Conservation (phyloP, 2,797 vertebrate genomes). For the Pelochelys cantorii region DNA sequence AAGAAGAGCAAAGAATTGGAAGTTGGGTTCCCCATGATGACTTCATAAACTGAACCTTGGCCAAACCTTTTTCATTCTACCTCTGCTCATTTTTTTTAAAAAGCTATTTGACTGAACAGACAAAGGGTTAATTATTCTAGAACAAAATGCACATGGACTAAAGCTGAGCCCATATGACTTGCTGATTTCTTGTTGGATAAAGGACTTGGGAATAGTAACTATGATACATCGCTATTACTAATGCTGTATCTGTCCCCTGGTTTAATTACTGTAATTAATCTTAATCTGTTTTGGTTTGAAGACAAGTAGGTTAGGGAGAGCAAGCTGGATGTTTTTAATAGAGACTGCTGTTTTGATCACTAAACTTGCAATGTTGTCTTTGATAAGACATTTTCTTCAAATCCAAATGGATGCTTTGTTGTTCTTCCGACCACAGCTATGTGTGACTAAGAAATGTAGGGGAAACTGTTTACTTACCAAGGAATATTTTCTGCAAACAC, state of each 20-base stretch:
- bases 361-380: slow-evolving; percentile 34
- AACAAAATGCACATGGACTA: slow-evolving; percentile 9
- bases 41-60: background rate
- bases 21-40: background rate
- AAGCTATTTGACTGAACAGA: background rate
- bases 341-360: slow-evolving; percentile 46
- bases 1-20: background rate
- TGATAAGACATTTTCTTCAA: slow-evolving; percentile 44
- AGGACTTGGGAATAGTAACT: slow-evolving; percentile 11
- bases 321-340: slow-evolving; percentile 51
- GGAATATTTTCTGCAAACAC: slow-evolving; percentile 39
- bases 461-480: slow-evolving; percentile 51
- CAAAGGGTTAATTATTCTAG: slow-evolving; percentile 25
- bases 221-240: slow-evolving; percentile 23
- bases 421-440: slow-evolving; percentile 38
- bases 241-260: slow-evolving; percentile 61
- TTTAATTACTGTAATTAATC: slow-evolving; percentile 74
- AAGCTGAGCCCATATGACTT: background rate
- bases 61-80: background rate
- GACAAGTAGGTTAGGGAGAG: slow-evolving; percentile 61
- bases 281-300: slow-evolving; percentile 72
- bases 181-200: slow-evolving; percentile 48
- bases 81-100: slow-evolving; percentile 18
- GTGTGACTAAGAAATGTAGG: slow-evolving; percentile 11
- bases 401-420: background rate